phyloP scores from a whole-genome alignment of 2,113 vertebrate species.

The Catharus bicknelli region DNA sequence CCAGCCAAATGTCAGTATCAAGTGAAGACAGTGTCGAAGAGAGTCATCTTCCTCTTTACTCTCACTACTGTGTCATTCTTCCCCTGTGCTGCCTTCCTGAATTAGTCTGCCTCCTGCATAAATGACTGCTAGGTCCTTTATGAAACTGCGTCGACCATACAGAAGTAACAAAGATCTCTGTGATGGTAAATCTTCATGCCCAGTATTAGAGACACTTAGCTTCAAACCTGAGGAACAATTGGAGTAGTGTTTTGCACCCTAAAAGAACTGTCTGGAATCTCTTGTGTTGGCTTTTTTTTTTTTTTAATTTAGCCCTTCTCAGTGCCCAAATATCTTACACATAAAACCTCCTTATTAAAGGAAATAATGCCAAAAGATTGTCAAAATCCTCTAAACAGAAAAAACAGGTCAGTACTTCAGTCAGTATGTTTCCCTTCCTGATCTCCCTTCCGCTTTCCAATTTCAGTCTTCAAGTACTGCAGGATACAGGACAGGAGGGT shows the following conservation, averaged over 20 bases:
- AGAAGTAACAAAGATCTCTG: not conserved
- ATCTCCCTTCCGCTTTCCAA: not conserved
- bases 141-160: not conserved
- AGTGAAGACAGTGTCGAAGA: not conserved
- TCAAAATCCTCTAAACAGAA: conserved; percentile 16
- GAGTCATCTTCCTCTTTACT: not conserved
- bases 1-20: not conserved
- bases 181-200: not conserved
- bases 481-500: not conserved
- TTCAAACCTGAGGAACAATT: conserved; percentile 8
- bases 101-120: not conserved
- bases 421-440: not conserved
- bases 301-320: not conserved
- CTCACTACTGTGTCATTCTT: not conserved
- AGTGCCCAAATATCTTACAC: not conserved
- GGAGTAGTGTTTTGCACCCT: not conserved
- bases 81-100: not conserved
- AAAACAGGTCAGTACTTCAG: not conserved
- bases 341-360: conserved; percentile 29
- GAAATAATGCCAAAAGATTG: conserved; percentile 13
- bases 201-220: not conserved
- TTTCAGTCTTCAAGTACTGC: not conserved
- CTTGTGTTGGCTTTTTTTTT: not conserved
- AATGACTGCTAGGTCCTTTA: not conserved
- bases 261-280: not conserved